Evolutionary conservation across 2,888 invertebrate species (phyloP).

Genomic region (Phania funesta): DNA sequence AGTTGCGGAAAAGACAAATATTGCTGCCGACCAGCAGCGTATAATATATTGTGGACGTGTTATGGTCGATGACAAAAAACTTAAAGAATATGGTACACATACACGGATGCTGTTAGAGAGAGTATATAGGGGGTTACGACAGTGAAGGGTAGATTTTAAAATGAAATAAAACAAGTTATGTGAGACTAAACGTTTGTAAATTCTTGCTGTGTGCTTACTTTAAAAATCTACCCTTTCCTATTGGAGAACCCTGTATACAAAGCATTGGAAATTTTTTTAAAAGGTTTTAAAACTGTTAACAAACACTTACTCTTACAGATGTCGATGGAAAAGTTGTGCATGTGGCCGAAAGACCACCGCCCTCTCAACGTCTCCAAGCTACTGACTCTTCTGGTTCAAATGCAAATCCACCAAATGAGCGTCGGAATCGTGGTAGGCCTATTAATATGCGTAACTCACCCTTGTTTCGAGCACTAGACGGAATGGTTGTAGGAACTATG

Average conservation of each 20-base stretch:
- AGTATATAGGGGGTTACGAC: too few species aligned
- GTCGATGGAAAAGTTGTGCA: conserved; percentile 96
- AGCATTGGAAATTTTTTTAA: background rate
- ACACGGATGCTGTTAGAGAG: too few species aligned
- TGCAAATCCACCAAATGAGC: conserved; percentile 74
- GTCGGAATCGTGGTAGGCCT: conserved; percentile 77
- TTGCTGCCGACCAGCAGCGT: conserved; percentile 91
- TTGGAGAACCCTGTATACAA: too few species aligned
- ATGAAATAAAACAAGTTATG: too few species aligned
- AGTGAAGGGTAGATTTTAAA: too few species aligned
- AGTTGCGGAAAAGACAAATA: conserved; percentile 88
- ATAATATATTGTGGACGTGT: conserved; percentile 97
- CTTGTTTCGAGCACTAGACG: conserved; percentile 78
- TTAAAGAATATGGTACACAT: conserved; percentile 89
- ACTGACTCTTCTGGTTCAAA: conserved; percentile 71
- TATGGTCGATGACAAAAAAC: conserved; percentile 91
- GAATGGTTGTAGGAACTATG: conserved; percentile 80
- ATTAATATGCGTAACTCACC: conserved; percentile 77
- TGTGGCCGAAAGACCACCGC: conserved; percentile 93
- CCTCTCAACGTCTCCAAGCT: conserved; percentile 80
- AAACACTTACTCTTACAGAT: conserved; percentile 82
- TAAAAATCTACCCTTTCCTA: too few species aligned
- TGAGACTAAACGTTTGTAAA: too few species aligned
- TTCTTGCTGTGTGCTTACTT: too few species aligned
- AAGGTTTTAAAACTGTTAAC: background rate